Evolutionary conservation across 1,140 invertebrate species (phyloP).

Genomic region (Drosophila repleta): DNA sequence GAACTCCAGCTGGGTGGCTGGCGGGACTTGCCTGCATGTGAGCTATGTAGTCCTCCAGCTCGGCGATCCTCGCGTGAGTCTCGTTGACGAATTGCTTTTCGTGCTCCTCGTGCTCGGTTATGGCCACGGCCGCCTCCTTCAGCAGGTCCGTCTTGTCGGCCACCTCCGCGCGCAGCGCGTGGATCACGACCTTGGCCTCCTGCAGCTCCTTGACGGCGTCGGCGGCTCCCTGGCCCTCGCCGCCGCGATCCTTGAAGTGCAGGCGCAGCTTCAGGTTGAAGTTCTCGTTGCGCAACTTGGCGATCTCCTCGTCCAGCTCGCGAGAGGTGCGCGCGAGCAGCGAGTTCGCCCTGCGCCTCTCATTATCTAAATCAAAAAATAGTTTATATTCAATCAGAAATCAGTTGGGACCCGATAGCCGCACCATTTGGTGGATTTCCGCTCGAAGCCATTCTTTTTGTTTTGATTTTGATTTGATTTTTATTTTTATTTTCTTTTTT

Average conservation of each 20-base stretch:
- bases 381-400: not conserved
- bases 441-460: not conserved
- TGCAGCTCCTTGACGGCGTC: not conserved
- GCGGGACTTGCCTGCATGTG: not conserved
- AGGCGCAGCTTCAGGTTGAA: constrained; percentile 9
- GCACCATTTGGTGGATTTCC: not conserved
- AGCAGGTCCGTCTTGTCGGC: not conserved
- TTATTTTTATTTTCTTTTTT: no score
- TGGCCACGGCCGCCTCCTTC: not conserved
- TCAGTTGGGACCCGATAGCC: not conserved
- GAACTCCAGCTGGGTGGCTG: rapidly evolving
- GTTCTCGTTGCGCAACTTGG: constrained; percentile 9
- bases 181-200: not conserved
- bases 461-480: no score
- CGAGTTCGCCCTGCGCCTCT: not conserved
- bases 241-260: not conserved
- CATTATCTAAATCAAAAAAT: not conserved
- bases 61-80: not conserved
- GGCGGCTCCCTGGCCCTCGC: not conserved
- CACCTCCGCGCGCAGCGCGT: not conserved
- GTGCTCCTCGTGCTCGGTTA: constrained; percentile 1
- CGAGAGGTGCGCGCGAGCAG: not conserved
- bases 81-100: not conserved
- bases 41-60: not conserved
- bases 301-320: not conserved